These are phyloP conservation scores for Neomonachus schauinslandi DNA, from an alignment of 2,113 vertebrate genomes.

Conservation along the genomic window DNA sequence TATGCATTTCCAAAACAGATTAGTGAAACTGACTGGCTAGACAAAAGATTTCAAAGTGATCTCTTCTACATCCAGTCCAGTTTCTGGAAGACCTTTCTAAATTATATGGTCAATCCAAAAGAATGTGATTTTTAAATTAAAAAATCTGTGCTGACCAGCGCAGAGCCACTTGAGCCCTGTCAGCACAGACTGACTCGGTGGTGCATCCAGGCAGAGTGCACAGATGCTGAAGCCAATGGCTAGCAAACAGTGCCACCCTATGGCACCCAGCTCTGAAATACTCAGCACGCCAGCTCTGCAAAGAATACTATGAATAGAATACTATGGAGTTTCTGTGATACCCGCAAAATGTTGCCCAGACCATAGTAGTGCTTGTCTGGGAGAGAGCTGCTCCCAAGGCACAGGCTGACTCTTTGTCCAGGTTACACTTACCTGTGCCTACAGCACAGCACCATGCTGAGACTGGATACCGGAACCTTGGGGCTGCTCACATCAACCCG, in stretches of 20 bases:
- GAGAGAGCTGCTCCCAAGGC: neutral
- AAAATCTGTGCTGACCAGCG: neutral
- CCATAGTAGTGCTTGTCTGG: fast-evolving
- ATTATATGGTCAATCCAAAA: neutral
- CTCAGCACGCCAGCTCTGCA: neutral
- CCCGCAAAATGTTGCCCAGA: neutral
- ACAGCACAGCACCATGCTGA: no score
- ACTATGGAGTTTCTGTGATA: fast-evolving
- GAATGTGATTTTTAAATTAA: neutral
- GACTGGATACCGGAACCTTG: neutral
- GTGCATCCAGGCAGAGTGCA: fast-evolving
- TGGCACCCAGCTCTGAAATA: conserved; percentile 60
- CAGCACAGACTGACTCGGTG: fast-evolving
- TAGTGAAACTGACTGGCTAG: neutral
- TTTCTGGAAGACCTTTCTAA: neutral
- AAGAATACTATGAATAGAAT: neutral
- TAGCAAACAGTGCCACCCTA: conserved; percentile 84
- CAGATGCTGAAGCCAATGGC: conserved; percentile 34
- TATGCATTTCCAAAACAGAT: neutral
- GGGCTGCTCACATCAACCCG: neutral
- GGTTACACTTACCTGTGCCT: neutral
- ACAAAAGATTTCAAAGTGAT: neutral
- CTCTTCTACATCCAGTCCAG: neutral
- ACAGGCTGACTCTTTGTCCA: no score
- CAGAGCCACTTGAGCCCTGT: neutral